phyloP scores from a whole-genome alignment of 1,140 invertebrate genomes.

The Sminthurides bifidus region DNA sequence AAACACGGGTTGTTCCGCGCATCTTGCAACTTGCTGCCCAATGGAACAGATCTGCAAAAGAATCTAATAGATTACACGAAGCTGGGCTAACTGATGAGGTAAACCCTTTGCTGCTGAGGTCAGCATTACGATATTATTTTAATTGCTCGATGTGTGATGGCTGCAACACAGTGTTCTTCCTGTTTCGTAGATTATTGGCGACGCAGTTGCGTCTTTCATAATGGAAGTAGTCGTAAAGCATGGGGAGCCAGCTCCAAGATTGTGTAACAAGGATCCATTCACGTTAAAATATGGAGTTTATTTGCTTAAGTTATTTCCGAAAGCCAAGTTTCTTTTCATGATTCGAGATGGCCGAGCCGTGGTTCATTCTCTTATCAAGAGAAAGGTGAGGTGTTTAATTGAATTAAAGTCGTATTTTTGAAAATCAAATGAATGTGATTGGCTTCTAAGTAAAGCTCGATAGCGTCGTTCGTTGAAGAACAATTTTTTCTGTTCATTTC shows the following conservation, averaged over 20 bases:
- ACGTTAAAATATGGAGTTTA: slow-evolving; percentile 88
- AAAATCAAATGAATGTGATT: neutral
- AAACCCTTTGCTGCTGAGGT: slow-evolving; percentile 10
- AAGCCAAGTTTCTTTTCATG: slow-evolving; percentile 94
- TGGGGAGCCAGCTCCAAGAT: slow-evolving; percentile 77
- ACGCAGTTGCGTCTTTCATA: slow-evolving; percentile 88
- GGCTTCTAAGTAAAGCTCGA: neutral
- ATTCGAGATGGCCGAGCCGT: slow-evolving; percentile 92
- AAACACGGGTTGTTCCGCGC: slow-evolving; percentile 90
- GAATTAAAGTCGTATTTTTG: slow-evolving; percentile 46
- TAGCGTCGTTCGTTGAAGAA: neutral
- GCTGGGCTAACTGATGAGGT: slow-evolving; percentile 85
- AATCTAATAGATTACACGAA: slow-evolving; percentile 73
- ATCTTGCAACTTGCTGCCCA: slow-evolving; percentile 82
- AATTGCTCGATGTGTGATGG: neutral
- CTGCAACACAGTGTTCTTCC: neutral
- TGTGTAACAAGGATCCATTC: slow-evolving; percentile 98
- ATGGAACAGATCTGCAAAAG: slow-evolving; percentile 85
- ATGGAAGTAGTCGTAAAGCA: slow-evolving; percentile 91
- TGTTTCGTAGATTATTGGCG: slow-evolving; percentile 24
- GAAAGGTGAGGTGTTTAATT: slow-evolving; percentile 51
- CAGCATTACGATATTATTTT: neutral
- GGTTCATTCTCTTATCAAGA: slow-evolving; percentile 93
- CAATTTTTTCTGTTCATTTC: slow-evolving; percentile 18
- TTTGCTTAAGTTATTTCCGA: slow-evolving; percentile 49